These are phyloP conservation scores for Podabrus alpinus DNA, from an alignment of 2,888 invertebrate species.

Conservation along the genomic window DNA sequence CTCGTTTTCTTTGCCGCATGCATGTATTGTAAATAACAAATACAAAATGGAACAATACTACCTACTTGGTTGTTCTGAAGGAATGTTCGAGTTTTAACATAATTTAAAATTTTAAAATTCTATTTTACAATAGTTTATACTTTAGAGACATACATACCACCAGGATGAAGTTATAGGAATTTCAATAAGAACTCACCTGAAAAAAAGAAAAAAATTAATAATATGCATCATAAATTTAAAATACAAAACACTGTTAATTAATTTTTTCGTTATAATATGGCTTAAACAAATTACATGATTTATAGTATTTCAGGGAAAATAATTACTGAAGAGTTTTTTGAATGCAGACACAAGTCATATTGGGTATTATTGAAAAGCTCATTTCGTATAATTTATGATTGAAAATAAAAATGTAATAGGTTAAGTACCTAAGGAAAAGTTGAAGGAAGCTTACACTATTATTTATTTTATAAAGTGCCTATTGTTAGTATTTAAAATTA, in stretches of 20 bases:
- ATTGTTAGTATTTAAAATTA: background rate
- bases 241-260: background rate
- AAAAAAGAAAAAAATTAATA: background rate
- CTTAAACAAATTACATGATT: too few relatives aligned
- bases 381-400: background rate
- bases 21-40: background rate
- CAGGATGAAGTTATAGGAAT: background rate
- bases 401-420: too few relatives aligned
- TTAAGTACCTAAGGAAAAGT: too few relatives aligned
- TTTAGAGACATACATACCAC: background rate
- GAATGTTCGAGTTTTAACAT: background rate
- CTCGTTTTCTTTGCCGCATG: background rate
- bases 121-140: too few relatives aligned
- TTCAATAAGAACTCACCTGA: background rate
- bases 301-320: background rate
- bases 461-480: too few relatives aligned
- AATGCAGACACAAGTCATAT: background rate
- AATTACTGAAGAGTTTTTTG: background rate
- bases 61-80: background rate
- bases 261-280: too few relatives aligned
- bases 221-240: background rate
- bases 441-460: too few relatives aligned
- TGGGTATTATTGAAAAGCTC: background rate
- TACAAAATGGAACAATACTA: background rate
- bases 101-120: background rate